These are phyloP conservation scores for Drosophila neutralis DNA, from an alignment of 2,888 invertebrate species.

Conservation along the genomic window DNA sequence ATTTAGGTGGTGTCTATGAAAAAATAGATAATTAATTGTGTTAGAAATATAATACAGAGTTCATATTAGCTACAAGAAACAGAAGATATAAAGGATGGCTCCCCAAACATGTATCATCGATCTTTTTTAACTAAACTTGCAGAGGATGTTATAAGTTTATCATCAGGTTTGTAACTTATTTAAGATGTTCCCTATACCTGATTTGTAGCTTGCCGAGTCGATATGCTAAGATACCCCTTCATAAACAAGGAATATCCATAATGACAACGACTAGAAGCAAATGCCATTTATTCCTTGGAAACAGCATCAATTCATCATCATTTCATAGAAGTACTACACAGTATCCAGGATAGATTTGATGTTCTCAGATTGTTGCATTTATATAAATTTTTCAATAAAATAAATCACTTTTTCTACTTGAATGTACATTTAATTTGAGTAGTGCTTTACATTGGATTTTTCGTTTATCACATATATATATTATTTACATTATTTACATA, in stretches of 20 bases:
- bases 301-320: too few relatives aligned
- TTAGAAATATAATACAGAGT: background rate
- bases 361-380: background rate
- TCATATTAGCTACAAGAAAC: background rate
- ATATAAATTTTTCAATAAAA: background rate
- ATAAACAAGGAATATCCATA: background rate
- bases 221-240: background rate
- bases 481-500: background rate
- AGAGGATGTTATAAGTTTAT: background rate
- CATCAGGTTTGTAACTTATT: background rate
- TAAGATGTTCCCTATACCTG: background rate
- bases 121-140: background rate
- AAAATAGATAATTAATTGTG: background rate
- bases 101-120: background rate
- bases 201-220: background rate
- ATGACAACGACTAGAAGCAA: background rate
- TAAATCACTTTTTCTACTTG: background rate
- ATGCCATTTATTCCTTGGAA: background rate
- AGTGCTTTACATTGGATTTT: background rate
- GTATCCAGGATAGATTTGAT: background rate
- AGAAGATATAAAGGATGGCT: background rate
- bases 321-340: background rate
- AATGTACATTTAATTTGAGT: background rate
- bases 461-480: background rate
- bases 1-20: background rate